Conservation (phyloP, 2,797 vertebrate species). For the Sebastes kiyomatsui region DNA sequence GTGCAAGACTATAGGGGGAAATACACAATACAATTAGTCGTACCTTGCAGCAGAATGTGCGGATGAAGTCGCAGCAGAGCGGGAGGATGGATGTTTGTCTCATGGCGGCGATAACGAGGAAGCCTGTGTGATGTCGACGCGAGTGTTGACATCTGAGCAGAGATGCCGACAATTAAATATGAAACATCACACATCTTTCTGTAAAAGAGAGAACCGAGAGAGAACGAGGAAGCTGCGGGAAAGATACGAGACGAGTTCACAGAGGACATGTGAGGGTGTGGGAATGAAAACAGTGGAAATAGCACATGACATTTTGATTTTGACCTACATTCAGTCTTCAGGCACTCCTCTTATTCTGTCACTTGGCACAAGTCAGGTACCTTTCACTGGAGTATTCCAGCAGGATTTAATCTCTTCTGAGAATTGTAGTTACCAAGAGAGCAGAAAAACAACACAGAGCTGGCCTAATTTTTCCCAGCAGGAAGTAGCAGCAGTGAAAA, state of each 20-base stretch:
- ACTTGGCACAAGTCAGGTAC: not conserved
- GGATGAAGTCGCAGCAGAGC: not conserved
- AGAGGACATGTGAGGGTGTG: not conserved
- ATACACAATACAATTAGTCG: not conserved
- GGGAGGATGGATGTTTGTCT: not conserved
- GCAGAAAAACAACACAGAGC: slow-evolving; percentile 43
- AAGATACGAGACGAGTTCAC: not conserved
- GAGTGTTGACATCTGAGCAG: not conserved
- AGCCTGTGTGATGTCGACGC: not conserved
- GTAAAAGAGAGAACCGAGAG: not conserved
- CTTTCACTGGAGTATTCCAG: slow-evolving; percentile 18
- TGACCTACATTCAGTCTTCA: slow-evolving; percentile 42
- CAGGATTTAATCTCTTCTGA: slow-evolving; percentile 34
- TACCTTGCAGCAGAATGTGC: not conserved
- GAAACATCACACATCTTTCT: not conserved
- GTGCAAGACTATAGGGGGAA: not conserved
- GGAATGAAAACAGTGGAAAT: not conserved
- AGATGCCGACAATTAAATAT: not conserved
- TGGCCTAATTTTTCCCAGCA: slow-evolving; percentile 50
- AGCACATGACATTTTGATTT: not conserved
- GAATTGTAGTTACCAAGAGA: slow-evolving; percentile 41
- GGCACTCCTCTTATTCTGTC: not conserved
- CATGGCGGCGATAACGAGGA: not conserved
- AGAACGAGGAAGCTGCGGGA: not conserved
- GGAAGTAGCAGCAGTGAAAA: slow-evolving; percentile 40